phyloP scores from a whole-genome alignment of 2,113 vertebrate species.

The Dromas ardeola region DNA sequence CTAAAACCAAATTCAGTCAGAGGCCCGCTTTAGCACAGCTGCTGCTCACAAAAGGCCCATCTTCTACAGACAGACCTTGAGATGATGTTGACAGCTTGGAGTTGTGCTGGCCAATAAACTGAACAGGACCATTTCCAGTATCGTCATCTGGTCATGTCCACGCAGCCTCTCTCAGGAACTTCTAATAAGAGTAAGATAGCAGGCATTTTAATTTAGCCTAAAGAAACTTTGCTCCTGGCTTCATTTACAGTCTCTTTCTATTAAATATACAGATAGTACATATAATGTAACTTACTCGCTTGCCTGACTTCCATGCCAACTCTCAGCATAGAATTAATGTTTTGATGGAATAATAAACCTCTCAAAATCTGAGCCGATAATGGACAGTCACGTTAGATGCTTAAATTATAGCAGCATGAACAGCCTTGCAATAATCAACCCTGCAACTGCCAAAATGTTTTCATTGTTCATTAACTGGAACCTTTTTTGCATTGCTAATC shows the following conservation, averaged over 20 bases:
- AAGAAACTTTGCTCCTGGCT: neutral
- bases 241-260: neutral
- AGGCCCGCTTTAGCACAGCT: neutral
- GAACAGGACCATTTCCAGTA: neutral
- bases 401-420: constrained; percentile 11
- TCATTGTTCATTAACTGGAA: constrained; percentile 67
- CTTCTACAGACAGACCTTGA: neutral
- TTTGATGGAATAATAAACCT: constrained; percentile 60
- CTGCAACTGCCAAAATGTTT: constrained; percentile 56
- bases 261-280: neutral
- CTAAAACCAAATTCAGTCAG: neutral
- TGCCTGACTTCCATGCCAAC: neutral
- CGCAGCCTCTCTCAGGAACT: neutral
- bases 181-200: neutral
- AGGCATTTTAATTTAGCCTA: neutral
- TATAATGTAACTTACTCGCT: neutral
- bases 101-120: neutral
- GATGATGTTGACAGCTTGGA: neutral
- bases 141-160: neutral
- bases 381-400: constrained; percentile 59
- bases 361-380: constrained; percentile 64
- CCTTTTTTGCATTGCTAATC: constrained; percentile 68
- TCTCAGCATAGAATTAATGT: constrained; percentile 18
- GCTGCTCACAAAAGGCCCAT: neutral
- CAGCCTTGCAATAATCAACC: constrained; percentile 19